Evolutionary conservation across 2,888 invertebrate genomes (phyloP).

Genomic region (Cyrtodaria siliqua): DNA sequence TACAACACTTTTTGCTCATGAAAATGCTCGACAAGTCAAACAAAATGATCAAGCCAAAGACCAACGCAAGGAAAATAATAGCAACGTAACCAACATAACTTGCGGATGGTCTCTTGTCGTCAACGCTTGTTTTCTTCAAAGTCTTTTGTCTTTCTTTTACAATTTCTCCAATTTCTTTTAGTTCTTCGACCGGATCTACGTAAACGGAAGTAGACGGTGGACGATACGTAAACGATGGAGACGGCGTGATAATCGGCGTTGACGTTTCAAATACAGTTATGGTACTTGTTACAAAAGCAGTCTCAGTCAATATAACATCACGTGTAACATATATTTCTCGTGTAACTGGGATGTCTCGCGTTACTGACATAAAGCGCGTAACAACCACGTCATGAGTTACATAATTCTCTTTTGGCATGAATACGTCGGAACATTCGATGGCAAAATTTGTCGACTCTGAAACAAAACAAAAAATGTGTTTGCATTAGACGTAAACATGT

Average conservation of each 20-base stretch:
- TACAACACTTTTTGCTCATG: slow-evolving; percentile 6
- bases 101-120: slow-evolving; percentile 56
- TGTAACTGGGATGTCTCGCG: slow-evolving; percentile 6
- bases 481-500: no score
- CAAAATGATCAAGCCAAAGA: slow-evolving; percentile 52
- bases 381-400: slow-evolving; percentile 27
- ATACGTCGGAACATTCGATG: slow-evolving; percentile 18
- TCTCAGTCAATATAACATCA: slow-evolving; percentile 27
- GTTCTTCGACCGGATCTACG: slow-evolving; percentile 34
- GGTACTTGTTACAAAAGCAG: slow-evolving; percentile 15
- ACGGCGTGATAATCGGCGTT: slow-evolving; percentile 14
- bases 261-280: slow-evolving; percentile 7
- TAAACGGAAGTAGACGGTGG: slow-evolving; percentile 21
- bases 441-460: neutral
- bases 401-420: slow-evolving; percentile 6
- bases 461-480: no score
- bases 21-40: slow-evolving; percentile 52
- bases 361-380: slow-evolving; percentile 15
- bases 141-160: slow-evolving; percentile 43
- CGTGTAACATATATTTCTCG: slow-evolving; percentile 25
- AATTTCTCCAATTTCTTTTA: slow-evolving; percentile 39
- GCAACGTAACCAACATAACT: slow-evolving; percentile 61
- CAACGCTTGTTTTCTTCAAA: slow-evolving; percentile 41
- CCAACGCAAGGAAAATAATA: slow-evolving; percentile 37
- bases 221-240: slow-evolving; percentile 27